phyloP scores from a whole-genome alignment of 2,888 invertebrate species.

The Netelia melanura region DNA sequence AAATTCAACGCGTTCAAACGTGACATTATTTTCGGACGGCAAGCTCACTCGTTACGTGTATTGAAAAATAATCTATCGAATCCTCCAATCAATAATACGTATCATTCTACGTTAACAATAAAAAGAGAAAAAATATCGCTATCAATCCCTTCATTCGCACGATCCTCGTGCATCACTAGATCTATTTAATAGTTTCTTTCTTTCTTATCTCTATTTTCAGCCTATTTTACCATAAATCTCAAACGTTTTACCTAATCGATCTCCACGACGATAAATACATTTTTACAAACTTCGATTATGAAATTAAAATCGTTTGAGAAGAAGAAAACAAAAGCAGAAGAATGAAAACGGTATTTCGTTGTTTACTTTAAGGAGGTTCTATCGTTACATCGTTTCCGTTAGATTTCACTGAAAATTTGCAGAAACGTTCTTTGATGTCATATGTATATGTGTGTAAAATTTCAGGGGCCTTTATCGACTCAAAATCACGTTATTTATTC shows the following conservation, averaged over 20 bases:
- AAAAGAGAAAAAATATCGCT: constrained; percentile 10
- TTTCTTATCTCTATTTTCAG: neutral
- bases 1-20: neutral
- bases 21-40: neutral
- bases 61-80: constrained; percentile 19
- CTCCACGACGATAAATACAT: neutral
- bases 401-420: no score
- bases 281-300: neutral
- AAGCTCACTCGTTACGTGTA: neutral
- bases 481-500: no score
- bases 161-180: neutral
- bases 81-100: constrained; percentile 47
- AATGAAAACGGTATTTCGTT: neutral
- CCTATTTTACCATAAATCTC: constrained; percentile 24
- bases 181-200: neutral
- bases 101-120: neutral
- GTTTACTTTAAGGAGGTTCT: constrained; percentile 6
- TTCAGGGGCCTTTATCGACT: no score
- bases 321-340: neutral
- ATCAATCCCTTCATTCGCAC: neutral
- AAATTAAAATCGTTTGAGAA: neutral
- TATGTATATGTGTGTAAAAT: no score
- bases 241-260: neutral
- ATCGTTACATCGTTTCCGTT: no score
- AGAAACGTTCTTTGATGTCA: no score